Evolutionary conservation across 2,113 vertebrate genomes (phyloP), one percentile per base, ranked within the genome.

Genomic region (Talpa occidentalis): DNA sequence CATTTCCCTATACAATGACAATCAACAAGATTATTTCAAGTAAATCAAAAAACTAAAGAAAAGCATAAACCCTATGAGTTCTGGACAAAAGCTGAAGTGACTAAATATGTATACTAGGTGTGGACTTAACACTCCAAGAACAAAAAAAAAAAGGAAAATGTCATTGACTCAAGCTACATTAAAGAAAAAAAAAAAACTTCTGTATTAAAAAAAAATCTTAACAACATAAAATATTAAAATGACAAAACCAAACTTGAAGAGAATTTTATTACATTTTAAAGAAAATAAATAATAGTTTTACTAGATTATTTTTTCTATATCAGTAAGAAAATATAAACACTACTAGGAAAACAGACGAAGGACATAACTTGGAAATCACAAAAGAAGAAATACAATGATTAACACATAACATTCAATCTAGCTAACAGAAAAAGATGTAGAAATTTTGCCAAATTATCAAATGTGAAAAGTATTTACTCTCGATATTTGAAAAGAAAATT

Each of bases 381-480:
- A 95, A 79, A 91, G 52, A 85, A 85, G 62, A 85, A n/a, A 56
- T 54, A 69, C 26, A 79, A 67, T 67, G 19, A 4, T 40, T 80
- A 62, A 44, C 0, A 91, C 7, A 40, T 24, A 64, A 81, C 32
- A 42, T 66, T 49, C 10, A 42, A 2, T 35, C 26, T 70, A 35
- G 47, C 0, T 42, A 94, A 6, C n/a, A 66, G 5, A 82, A 52
- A 76, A 95, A 37, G 4, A 40, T 14, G n/a, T 0, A 69, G 10
- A 93, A 92, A 85, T 52, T 35, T 82, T 87, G 47, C 42, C 64
- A 81, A 84, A 52, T 62, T 76, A 35, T 40, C 32, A 94, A 70
- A 35, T 60, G 64, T 70, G 82, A 40, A 67, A 82, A 91, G 42
- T 30, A 67, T 37, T 84, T 85, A 9, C 2, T 32, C 0, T 6